phyloP scores from a whole-genome alignment of 1,140 invertebrate genomes.

The Drosophila sulfurigaster region DNA sequence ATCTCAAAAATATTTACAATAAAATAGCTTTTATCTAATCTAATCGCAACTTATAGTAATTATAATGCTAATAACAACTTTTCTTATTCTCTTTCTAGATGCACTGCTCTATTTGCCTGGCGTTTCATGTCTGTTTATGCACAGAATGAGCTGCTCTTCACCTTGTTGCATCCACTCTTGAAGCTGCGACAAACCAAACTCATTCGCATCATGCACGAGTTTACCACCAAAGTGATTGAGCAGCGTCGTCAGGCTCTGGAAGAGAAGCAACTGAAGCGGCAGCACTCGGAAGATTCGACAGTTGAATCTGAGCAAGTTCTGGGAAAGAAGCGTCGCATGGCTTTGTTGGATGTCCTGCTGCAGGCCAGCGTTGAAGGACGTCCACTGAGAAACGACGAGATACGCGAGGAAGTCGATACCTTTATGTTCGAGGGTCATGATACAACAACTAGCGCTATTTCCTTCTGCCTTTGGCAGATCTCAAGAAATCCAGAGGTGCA shows the following conservation, averaged over 20 bases:
- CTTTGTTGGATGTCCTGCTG: conserved; percentile 90
- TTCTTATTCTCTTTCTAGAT: conserved; percentile 38
- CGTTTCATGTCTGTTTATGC: conserved; percentile 64
- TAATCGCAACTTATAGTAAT: neutral
- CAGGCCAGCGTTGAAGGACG: conserved; percentile 86
- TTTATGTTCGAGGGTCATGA: conserved; percentile 88
- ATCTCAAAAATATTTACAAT: no score
- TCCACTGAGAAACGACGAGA: conserved; percentile 87
- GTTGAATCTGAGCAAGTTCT: conserved; percentile 34
- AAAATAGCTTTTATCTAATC: no score
- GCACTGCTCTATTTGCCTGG: conserved; percentile 62
- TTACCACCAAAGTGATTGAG: conserved; percentile 87
- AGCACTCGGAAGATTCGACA: neutral
- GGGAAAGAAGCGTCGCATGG: conserved; percentile 86
- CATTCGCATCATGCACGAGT: conserved; percentile 88
- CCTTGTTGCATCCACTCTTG: conserved; percentile 62
- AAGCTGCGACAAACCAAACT: conserved; percentile 86
- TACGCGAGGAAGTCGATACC: conserved; percentile 89
- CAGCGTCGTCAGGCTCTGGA: conserved; percentile 73
- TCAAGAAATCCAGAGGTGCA: conserved; percentile 68
- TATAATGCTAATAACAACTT: neutral
- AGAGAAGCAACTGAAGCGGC: conserved; percentile 23
- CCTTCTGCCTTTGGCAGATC: conserved; percentile 64
- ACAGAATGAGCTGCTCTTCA: conserved; percentile 68
- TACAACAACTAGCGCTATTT: conserved; percentile 72